Conservation (phyloP, 2,888 invertebrate genomes). For the Drosophila percnosoma region DNA sequence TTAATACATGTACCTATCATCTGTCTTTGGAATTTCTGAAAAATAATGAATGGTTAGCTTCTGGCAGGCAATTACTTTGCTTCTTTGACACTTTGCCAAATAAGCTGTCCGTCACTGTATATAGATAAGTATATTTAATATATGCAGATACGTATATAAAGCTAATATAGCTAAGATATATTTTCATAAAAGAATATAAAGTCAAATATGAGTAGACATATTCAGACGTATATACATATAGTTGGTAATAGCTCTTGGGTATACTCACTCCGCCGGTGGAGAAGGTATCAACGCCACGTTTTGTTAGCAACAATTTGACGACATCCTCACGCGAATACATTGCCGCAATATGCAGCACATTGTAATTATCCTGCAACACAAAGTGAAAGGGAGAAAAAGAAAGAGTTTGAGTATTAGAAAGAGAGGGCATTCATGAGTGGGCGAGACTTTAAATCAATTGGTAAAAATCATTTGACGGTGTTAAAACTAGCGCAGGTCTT, state of each 20-base stretch:
- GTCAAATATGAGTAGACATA: neutral
- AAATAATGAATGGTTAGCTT: too few relatives aligned
- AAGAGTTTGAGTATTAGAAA: neutral
- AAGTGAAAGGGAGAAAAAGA: constrained; percentile 4
- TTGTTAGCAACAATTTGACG: constrained; percentile 94
- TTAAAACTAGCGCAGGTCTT: constrained; percentile 44
- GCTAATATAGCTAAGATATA: neutral
- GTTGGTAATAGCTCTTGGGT: constrained; percentile 9
- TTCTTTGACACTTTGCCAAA: too few relatives aligned
- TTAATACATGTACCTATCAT: too few relatives aligned
- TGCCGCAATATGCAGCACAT: constrained; percentile 96
- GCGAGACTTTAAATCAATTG: constrained; percentile 63
- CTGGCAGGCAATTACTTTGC: too few relatives aligned
- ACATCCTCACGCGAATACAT: constrained; percentile 98
- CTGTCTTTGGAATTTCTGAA: too few relatives aligned
- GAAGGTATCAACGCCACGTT: constrained; percentile 95
- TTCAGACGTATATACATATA: neutral
- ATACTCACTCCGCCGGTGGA: constrained; percentile 96
- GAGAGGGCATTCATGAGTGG: constrained; percentile 8
- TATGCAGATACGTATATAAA: neutral
- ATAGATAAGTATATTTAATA: neutral
- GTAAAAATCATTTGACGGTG: constrained; percentile 46
- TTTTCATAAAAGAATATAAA: neutral
- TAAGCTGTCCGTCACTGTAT: too few relatives aligned
- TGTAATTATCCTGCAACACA: constrained; percentile 94